Evolutionary conservation across 2,113 vertebrate species (phyloP).

Genomic region (Garra rufa): DNA sequence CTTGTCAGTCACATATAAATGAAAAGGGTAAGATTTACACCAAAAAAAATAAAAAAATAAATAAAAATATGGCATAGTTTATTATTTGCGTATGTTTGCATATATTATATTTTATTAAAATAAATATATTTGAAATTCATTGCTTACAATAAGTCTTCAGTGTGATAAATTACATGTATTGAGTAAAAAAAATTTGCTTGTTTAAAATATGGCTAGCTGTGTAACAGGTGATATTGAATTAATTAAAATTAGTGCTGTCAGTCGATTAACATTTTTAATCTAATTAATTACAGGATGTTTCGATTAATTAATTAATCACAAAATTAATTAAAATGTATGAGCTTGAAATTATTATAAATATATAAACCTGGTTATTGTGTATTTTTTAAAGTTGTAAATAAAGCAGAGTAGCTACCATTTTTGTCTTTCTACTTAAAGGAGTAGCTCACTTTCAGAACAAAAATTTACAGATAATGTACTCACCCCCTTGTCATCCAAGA

Average conservation of each 20-base stretch:
- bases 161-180: background rate
- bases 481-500: too few species aligned
- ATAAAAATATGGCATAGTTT: background rate
- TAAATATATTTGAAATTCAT: background rate
- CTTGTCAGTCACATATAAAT: background rate
- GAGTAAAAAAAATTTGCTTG: background rate
- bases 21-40: background rate
- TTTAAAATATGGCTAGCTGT: background rate
- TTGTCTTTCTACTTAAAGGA: too few species aligned
- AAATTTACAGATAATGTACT: too few species aligned
- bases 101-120: background rate
- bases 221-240: background rate
- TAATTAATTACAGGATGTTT: too few species aligned
- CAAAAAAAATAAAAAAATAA: too few species aligned
- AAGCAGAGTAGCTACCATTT: too few species aligned
- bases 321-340: too few species aligned
- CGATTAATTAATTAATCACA: too few species aligned
- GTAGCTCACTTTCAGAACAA: too few species aligned
- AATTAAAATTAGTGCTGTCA: too few species aligned
- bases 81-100: background rate
- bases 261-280: too few species aligned
- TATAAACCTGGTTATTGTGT: background rate
- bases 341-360: background rate
- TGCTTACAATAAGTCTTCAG: background rate
- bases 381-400: too few species aligned